These are phyloP conservation scores for Trilocha varians DNA, from an alignment of 2,888 invertebrate genomes.

Conservation along the genomic window DNA sequence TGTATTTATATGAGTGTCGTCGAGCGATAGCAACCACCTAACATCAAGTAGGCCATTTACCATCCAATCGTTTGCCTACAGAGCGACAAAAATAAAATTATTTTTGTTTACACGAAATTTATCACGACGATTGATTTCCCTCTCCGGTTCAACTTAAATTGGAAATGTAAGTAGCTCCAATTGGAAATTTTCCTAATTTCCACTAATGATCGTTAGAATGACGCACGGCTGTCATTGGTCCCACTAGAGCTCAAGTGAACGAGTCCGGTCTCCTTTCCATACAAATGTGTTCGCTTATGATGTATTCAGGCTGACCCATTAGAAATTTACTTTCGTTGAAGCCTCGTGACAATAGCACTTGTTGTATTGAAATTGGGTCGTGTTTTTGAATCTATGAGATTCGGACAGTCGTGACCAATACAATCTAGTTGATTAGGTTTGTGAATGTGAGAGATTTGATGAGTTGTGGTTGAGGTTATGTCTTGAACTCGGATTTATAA, in stretches of 20 bases:
- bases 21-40: too few relatives aligned
- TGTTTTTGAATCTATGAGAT: constrained; percentile 7
- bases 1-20: too few relatives aligned
- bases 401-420: constrained; percentile 4
- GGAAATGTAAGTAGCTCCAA: background rate
- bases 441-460: too few relatives aligned
- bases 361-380: constrained; percentile 33
- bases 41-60: too few relatives aligned
- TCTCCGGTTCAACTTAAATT: too few relatives aligned
- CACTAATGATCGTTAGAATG: too few relatives aligned
- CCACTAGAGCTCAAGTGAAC: background rate
- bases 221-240: background rate
- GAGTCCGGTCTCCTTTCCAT: constrained; percentile 14
- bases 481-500: too few relatives aligned
- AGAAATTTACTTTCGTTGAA: constrained; percentile 52
- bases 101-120: too few relatives aligned
- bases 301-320: constrained; percentile 46
- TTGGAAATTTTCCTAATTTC: background rate
- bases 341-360: constrained; percentile 28
- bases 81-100: too few relatives aligned
- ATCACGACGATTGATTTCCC: too few relatives aligned
- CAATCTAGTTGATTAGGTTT: constrained; percentile 3
- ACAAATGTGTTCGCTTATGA: constrained; percentile 33
- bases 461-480: too few relatives aligned
- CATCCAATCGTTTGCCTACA: too few relatives aligned